A percentile compares a stretch with the other conserved stretches of the same genome.
phyloP scores from a whole-genome alignment of 2,113 vertebrate species.

The Paraplagusia blochii region DNA sequence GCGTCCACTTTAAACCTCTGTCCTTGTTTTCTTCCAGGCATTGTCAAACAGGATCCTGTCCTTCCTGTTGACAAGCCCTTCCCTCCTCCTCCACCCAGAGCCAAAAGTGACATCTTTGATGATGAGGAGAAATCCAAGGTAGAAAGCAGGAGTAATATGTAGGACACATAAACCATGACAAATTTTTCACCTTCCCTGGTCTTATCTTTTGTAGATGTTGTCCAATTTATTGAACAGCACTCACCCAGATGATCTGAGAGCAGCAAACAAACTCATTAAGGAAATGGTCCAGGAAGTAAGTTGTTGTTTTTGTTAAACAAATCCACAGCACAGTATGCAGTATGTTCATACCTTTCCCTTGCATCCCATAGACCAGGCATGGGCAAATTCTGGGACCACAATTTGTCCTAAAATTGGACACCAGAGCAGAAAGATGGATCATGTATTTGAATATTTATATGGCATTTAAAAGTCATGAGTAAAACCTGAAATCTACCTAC shows the following conservation, averaged over 20 bases:
- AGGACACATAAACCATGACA: no score
- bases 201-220: conserved; percentile 80
- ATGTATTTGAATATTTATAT: no score
- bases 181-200: conserved; percentile 2
- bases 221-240: conserved; percentile 93
- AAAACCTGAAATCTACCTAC: no score
- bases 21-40: conserved; percentile 78
- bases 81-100: conserved; percentile 80
- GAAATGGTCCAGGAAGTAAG: conserved; percentile 98
- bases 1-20: conserved; percentile 2
- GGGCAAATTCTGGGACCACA: no score
- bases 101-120: conserved; percentile 90
- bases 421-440: no score
- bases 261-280: conserved; percentile 98
- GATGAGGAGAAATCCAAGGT: conserved; percentile 99
- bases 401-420: no score
- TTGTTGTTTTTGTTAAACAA: conserved; percentile 2
- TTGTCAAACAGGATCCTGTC: conserved; percentile 89
- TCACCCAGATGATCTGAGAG: conserved; percentile 92
- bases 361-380: no score
- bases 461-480: no score
- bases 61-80: conserved; percentile 83
- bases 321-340: neutral
- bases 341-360: neutral
- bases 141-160: no score